Conservation (phyloP, 1,140 invertebrate species). For the Galleria mellonella region DNA sequence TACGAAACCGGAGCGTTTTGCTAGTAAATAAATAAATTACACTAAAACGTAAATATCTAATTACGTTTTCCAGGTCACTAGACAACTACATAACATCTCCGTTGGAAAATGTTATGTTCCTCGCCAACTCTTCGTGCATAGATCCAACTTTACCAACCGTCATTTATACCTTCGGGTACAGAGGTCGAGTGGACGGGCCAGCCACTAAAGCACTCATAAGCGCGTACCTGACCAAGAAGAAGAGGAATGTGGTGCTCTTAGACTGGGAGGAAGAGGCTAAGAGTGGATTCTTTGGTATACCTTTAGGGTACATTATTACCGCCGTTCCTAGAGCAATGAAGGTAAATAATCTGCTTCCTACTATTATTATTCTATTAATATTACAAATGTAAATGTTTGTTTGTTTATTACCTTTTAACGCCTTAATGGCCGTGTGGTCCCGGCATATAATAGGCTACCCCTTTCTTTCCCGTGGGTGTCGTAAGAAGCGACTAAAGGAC, state of each 20-base stretch:
- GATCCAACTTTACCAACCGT: slow-evolving; percentile 33
- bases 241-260: slow-evolving; percentile 50
- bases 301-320: slow-evolving; percentile 38
- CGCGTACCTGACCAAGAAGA: slow-evolving; percentile 39
- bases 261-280: slow-evolving; percentile 59
- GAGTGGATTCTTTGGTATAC: slow-evolving; percentile 40
- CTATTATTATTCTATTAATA: no score
- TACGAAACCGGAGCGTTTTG: no score
- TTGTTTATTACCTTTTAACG: no score
- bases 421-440: no score
- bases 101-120: slow-evolving; percentile 24
- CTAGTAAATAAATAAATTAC: no score
- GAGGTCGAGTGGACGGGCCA: slow-evolving; percentile 35
- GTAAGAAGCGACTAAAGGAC: no score
- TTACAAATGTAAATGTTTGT: no score
- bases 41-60: neutral
- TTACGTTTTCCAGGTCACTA: slow-evolving; percentile 35
- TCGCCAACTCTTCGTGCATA: slow-evolving; percentile 33
- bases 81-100: slow-evolving; percentile 26
- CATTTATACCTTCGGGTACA: slow-evolving; percentile 55
- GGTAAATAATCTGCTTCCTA: slow-evolving; percentile 20
- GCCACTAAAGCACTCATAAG: slow-evolving; percentile 46
- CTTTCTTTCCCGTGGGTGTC: no score
- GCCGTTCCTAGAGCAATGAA: slow-evolving; percentile 51
- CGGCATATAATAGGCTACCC: no score